Conservation (phyloP, 2,113 vertebrate species). For the Pogona vitticeps region DNA sequence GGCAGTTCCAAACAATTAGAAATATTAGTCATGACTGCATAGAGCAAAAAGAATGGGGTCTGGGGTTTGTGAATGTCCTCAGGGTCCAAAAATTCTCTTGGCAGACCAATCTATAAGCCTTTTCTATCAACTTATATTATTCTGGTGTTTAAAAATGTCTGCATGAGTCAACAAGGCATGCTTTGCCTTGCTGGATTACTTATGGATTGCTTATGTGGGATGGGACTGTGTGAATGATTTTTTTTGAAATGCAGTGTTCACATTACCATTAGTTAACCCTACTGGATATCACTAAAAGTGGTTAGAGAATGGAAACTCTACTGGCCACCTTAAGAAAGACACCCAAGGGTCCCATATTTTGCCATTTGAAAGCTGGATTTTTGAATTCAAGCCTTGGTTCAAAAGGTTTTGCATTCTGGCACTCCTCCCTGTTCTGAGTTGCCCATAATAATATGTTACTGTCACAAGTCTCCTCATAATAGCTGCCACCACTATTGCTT, state of each 20-base stretch:
- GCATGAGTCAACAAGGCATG: background rate
- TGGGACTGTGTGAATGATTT: background rate
- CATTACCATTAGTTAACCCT: background rate
- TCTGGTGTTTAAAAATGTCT: slow-evolving; percentile 44
- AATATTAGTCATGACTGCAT: slow-evolving; percentile 59
- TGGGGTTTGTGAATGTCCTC: slow-evolving; percentile 47
- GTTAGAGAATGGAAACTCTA: background rate
- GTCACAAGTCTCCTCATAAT: too few relatives aligned
- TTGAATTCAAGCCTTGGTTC: background rate
- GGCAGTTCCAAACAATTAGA: slow-evolving; percentile 68
- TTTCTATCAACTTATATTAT: slow-evolving; percentile 47
- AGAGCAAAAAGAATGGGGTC: slow-evolving; percentile 45
- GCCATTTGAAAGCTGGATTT: background rate
- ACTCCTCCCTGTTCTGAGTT: too few relatives aligned
- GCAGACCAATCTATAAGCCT: background rate
- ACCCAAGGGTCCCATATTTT: background rate
- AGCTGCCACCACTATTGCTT: background rate
- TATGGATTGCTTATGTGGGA: background rate
- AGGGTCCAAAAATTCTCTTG: slow-evolving; percentile 66
- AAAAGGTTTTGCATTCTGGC: background rate
- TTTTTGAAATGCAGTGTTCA: background rate
- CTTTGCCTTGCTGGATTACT: slow-evolving; percentile 23
- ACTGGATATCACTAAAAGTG: background rate
- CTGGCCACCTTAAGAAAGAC: background rate
- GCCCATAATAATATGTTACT: background rate